A percentile compares a stretch with the other conserved stretches of the same genome.
Evolutionary conservation across 2,888 invertebrate species (phyloP).

Genomic region (Terebella lapidaria): DNA sequence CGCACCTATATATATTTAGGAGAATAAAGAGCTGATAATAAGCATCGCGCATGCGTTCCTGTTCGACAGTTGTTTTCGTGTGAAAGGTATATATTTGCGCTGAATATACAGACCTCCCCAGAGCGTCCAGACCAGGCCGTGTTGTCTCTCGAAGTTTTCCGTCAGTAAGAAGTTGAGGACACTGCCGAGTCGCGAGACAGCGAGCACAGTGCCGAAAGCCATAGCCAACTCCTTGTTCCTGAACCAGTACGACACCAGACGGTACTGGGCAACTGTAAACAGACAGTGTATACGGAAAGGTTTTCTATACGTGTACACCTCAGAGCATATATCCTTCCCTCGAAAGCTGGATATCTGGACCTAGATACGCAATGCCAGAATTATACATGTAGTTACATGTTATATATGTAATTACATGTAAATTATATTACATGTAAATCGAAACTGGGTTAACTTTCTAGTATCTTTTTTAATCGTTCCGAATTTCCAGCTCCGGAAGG

Average conservation of each 20-base stretch:
- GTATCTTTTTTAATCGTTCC: neutral
- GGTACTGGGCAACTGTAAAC: slow-evolving; percentile 51
- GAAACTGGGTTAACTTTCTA: neutral
- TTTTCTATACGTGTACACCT: neutral
- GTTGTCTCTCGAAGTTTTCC: slow-evolving; percentile 36
- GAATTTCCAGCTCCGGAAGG: no score
- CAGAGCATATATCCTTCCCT: no score
- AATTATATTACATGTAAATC: neutral
- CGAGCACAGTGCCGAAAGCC: slow-evolving; percentile 53
- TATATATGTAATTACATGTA: no score
- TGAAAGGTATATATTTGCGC: no score
- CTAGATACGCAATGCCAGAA: neutral
- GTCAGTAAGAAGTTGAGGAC: slow-evolving; percentile 53
- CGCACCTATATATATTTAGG: slow-evolving; percentile 37
- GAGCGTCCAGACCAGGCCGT: slow-evolving; percentile 49
- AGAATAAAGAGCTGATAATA: neutral
- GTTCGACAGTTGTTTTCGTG: no score
- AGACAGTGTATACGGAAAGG: neutral
- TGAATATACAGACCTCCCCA: slow-evolving; percentile 45
- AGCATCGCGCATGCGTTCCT: no score
- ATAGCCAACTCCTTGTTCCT: slow-evolving; percentile 51
- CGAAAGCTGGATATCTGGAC: neutral
- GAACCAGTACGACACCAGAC: slow-evolving; percentile 54
- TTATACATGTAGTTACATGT: neutral
- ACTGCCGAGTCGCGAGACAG: slow-evolving; percentile 52